Percentiles rank a stretch among this genome's conserved stretches.
phyloP scores from a whole-genome alignment of 1,140 invertebrate genomes.

The Dolichoris vasculosae region DNA sequence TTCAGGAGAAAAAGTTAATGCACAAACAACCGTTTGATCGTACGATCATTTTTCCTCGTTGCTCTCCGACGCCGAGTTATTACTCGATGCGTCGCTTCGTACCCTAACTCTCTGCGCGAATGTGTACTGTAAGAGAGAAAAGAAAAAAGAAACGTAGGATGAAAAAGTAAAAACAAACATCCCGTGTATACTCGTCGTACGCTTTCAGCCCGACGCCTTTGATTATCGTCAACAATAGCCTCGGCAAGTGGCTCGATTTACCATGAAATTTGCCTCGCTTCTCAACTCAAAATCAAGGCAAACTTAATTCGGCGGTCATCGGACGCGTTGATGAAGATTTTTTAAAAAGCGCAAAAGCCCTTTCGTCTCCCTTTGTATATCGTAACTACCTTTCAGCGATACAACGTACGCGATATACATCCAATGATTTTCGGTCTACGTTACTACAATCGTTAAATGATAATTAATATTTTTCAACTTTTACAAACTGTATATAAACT shows the following conservation, averaged over 20 bases:
- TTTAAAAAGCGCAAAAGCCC: background rate
- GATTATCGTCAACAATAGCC: slow-evolving; percentile 42
- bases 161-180: slow-evolving; percentile 32
- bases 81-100: background rate
- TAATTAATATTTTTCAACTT: too few relatives aligned
- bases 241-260: slow-evolving; percentile 37
- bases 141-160: background rate
- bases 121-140: background rate
- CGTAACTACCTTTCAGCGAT: too few relatives aligned
- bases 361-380: background rate
- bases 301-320: slow-evolving; percentile 38
- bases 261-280: slow-evolving; percentile 37
- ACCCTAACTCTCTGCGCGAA: background rate
- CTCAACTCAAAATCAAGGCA: slow-evolving; percentile 8
- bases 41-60: background rate
- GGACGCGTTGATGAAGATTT: background rate
- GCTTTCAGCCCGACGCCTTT: slow-evolving; percentile 40
- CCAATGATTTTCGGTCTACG: too few relatives aligned
- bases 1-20: background rate
- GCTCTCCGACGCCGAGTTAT: background rate
- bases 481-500: too few relatives aligned
- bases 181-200: background rate
- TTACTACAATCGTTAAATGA: too few relatives aligned
- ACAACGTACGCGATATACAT: too few relatives aligned
- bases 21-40: background rate